Base-by-base conservation (phyloP, 2,888 invertebrate species). In the Griposia aprilina region DNA sequence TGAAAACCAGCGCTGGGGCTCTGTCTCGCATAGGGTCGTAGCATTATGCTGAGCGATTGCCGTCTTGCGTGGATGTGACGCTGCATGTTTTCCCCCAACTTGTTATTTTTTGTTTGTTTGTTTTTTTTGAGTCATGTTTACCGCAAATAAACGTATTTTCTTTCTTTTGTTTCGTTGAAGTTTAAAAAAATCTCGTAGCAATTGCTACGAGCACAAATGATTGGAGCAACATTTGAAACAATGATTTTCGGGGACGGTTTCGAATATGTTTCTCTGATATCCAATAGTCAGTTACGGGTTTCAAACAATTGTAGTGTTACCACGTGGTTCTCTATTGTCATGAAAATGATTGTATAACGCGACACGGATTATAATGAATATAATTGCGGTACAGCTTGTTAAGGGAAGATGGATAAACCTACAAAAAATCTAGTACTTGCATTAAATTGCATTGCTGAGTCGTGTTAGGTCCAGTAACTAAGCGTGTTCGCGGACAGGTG, bases 241-340 rank as follows among this genome's bases (percentile, higher is more conserved):
- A n/a, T 23, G 23, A 62, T 20, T 66, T 77, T 41, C 17, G 45
- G 48, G 26, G 20, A 50, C 6, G 0, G 23, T 66, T 59, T 76
- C 45, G n/a, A 41, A 45, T 57, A 48, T 26, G 7, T 66, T 66
- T 66, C 30, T 67, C 10, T 71, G 70, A 62, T 67, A 62, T 67
- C 59, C 10, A 67, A 78, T 63, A 62, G 63, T 6, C 60, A 20
- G 70, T n/a, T 59, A 79, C 26, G 30, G 48, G 52, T 23, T 72
- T 52, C 60, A 65, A 68, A 77, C 74, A 69, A 75, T 52, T 59
- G 62, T 80, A 75, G 72, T 66, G 68, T 73, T 50, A 75, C 76
- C 87, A 82, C 87, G 87, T 82, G 80, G 68, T 63, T 60, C 62
- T 69, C 68, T 76, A 74, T 81, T 81, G 62, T 66, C 67, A 81